Conservation (phyloP, 2,888 invertebrate species). For the Deroplatys truncata region DNA sequence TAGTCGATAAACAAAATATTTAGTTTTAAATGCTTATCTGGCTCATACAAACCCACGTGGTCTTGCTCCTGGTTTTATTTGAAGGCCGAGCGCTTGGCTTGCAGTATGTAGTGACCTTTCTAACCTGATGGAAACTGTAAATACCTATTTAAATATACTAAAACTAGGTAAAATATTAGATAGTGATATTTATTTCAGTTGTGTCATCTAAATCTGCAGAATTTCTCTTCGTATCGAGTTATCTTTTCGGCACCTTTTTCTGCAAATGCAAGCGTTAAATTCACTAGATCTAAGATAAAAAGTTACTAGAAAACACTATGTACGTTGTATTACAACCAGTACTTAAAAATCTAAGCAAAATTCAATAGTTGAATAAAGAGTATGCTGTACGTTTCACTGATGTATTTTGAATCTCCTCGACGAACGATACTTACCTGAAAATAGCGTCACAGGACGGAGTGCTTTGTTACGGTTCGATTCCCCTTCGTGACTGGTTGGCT, state of each 20-base stretch:
- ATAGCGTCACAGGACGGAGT: neutral
- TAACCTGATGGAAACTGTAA: neutral
- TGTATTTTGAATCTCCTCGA: neutral
- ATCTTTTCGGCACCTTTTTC: neutral
- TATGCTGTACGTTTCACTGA: no score
- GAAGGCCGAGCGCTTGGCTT: neutral
- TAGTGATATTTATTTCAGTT: neutral
- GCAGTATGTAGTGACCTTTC: neutral
- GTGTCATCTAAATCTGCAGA: neutral
- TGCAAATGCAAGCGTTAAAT: neutral
- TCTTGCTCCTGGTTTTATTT: neutral
- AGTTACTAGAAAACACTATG: neutral
- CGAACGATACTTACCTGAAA: neutral
- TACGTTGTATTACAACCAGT: neutral
- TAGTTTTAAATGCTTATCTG: neutral
- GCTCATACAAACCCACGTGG: neutral
- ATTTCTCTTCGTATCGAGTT: neutral
- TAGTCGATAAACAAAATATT: neutral
- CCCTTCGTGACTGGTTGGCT: neutral
- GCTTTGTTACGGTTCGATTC: neutral
- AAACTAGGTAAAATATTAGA: neutral
- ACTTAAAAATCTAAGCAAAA: no score
- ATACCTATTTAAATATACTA: neutral
- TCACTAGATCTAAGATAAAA: neutral
- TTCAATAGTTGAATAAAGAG: no score